A percentile compares a stretch with the other conserved stretches of the same genome.
Conservation (phyloP, 2,888 invertebrate genomes). For the Dynastes grantii region DNA sequence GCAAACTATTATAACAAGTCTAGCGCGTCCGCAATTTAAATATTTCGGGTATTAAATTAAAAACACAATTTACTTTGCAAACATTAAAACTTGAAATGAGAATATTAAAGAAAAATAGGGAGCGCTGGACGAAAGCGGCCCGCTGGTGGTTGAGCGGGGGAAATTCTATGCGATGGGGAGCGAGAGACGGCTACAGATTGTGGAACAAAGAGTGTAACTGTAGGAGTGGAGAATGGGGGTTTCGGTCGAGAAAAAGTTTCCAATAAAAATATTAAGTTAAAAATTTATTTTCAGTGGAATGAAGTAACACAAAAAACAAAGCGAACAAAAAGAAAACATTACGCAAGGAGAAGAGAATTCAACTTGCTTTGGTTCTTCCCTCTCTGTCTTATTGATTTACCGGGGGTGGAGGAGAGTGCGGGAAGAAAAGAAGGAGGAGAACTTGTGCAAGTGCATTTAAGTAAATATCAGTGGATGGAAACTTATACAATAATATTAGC, state of each 20-base stretch:
- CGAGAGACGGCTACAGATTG: background rate
- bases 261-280: constrained; percentile 52
- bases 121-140: constrained; percentile 7
- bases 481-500: constrained; percentile 46
- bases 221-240: background rate
- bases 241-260: constrained; percentile 48
- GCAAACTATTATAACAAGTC: constrained; percentile 50
- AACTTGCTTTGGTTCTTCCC: constrained; percentile 1
- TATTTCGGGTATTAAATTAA: constrained; percentile 58
- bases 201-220: background rate
- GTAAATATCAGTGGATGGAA: constrained; percentile 46
- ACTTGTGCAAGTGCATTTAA: constrained; percentile 47
- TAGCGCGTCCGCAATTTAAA: constrained; percentile 49
- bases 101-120: constrained; percentile 53
- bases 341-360: constrained; percentile 14
- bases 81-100: constrained; percentile 57
- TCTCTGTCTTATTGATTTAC: constrained; percentile 45
- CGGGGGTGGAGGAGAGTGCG: background rate
- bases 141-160: background rate
- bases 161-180: background rate
- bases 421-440: too few species aligned
- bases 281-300: constrained; percentile 48
- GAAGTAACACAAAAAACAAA: constrained; percentile 41
- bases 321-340: constrained; percentile 38
- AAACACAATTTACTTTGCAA: constrained; percentile 59